These are phyloP conservation scores for Troides oblongomaculatus DNA, from an alignment of 2,888 invertebrate genomes.

Conservation along the genomic window DNA sequence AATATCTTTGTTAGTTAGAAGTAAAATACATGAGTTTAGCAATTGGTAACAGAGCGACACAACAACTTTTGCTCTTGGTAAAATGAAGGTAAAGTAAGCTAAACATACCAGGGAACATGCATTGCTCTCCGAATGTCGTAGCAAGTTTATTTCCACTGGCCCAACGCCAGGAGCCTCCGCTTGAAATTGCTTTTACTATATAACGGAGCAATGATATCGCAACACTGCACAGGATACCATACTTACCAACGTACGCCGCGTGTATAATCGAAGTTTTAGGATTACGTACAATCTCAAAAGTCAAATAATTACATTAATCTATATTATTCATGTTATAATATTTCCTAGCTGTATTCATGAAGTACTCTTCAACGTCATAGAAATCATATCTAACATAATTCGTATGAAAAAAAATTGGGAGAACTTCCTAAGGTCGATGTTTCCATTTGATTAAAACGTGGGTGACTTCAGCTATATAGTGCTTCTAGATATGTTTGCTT, in stretches of 20 bases:
- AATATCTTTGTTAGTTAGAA: not conserved
- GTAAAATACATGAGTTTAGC: not conserved
- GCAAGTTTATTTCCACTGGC: constrained; percentile 75
- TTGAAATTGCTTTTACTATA: constrained; percentile 73
- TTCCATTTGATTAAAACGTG: too few relatives aligned
- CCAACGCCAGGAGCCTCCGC: constrained; percentile 64
- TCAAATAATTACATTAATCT: constrained; percentile 28
- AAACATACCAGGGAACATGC: constrained; percentile 55
- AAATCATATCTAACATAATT: not conserved
- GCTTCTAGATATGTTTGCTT: too few relatives aligned
- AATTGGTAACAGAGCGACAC: not conserved
- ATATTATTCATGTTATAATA: not conserved
- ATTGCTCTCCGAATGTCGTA: constrained; percentile 64
- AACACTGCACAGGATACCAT: constrained; percentile 54
- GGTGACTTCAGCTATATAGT: too few relatives aligned
- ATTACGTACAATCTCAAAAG: constrained; percentile 31
- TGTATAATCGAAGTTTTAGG: constrained; percentile 37
- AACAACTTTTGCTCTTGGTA: constrained; percentile 10
- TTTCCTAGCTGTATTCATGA: not conserved
- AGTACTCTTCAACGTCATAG: not conserved
- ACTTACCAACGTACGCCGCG: constrained; percentile 48
- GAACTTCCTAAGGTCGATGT: too few relatives aligned
- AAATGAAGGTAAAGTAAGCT: constrained; percentile 51
- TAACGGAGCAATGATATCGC: constrained; percentile 67
- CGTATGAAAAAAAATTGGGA: too few relatives aligned